Evolutionary conservation across 1,140 invertebrate genomes (phyloP), one percentile per base, ranked within the genome.

Genomic region (Amphibalanus amphitrite): DNA sequence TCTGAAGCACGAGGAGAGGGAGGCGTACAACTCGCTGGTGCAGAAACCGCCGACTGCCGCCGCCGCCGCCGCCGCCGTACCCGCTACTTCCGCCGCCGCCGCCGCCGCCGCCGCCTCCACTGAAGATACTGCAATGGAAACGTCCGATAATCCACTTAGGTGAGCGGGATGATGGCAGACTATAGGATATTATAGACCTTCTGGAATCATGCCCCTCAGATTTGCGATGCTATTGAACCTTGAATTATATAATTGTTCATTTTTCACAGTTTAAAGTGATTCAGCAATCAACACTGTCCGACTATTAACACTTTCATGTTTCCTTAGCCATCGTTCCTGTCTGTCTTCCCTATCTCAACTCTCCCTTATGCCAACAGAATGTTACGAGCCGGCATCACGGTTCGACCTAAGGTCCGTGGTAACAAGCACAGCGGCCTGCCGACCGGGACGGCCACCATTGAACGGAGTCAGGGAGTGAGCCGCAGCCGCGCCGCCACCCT

Each of bases 11-110:
- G 83, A 84, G 74, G 83, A 92, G 40, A 92, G 93, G 77, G 88
- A 91, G 78, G 94, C 92, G 0, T 97, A 97, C 82, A 90, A 92
- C 78, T 89, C 89, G 75, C 82, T 97, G 40, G 91, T 97, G 64
- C 92, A 95, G 75, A 88, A 86, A 69, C 86, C 86, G 20, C 79
- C 75, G 75, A 29, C 25, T 20, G 29, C 73, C 70, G n/a, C 69
- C 64, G 33, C 72, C 67, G 25, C 71, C 59, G 29, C 23, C 67
- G 38, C 30, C 29, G 28, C 72, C 71, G 64, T 33, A 0, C 47
- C 65, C 26, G 26, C 38, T 67, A 67, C n/a, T 69, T 25, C 65
- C 64, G 33, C 28, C 26, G 28, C 26, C 68, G 69, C 25, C 74
- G 64, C 30, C 65, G 65, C n/a, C 70, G 26, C 71, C 71, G 59